Percentiles rank a stretch among this genome's conserved stretches.
phyloP scores from a whole-genome alignment of 2,113 vertebrate species.

The Urocolius indicus region DNA sequence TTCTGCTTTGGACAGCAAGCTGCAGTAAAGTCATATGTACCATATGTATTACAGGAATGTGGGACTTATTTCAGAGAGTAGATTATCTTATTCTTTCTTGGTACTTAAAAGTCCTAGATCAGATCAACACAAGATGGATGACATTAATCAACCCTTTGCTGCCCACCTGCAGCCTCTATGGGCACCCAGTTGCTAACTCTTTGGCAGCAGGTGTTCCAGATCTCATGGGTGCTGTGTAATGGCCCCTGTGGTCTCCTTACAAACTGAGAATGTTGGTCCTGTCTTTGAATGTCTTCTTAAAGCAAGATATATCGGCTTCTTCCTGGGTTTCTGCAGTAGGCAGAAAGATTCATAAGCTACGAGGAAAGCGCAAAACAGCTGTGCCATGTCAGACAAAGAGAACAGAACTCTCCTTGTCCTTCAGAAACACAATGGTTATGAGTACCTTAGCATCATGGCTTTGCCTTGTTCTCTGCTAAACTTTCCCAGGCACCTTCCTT shows the following conservation, averaged over 20 bases:
- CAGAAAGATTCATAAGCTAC: background rate
- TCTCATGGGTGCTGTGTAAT: background rate
- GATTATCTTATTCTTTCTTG: background rate
- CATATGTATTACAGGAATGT: background rate
- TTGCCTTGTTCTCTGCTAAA: background rate
- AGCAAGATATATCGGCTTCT: background rate
- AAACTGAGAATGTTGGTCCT: background rate
- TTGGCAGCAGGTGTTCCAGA: background rate
- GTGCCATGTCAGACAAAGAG: fast-evolving
- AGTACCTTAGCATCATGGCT: background rate
- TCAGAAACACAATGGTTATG: background rate
- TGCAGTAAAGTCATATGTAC: background rate
- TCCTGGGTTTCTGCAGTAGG: background rate
- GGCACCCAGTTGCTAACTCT: background rate
- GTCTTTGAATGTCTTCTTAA: background rate
- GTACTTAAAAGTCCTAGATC: background rate
- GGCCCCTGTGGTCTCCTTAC: background rate
- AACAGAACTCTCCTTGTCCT: background rate
- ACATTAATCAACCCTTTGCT: background rate
- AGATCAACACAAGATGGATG: background rate
- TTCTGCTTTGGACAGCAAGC: background rate
- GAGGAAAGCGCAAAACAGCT: background rate
- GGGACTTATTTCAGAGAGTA: background rate
- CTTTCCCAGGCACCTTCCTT: background rate
- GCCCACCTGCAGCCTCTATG: background rate